Evolutionary conservation across 2,888 invertebrate species (phyloP).

Genomic region (Pollenia labialis): DNA sequence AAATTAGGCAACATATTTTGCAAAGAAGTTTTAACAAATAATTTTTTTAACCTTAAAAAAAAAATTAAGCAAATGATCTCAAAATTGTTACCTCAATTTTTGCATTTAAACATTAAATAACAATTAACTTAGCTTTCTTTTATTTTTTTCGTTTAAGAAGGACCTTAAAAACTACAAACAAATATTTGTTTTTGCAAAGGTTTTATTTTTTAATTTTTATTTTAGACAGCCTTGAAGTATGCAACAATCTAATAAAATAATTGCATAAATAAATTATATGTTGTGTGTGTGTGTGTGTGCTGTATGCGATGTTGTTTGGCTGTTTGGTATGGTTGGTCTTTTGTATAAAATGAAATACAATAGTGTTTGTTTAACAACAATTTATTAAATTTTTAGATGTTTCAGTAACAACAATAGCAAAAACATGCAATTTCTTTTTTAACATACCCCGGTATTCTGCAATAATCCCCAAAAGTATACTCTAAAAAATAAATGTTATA

Average conservation of each 20-base stretch:
- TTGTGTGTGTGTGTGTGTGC: conserved; percentile 41
- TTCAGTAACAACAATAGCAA: conserved; percentile 44
- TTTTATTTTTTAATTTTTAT: conserved; percentile 37
- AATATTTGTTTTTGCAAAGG: not conserved
- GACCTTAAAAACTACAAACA: conserved; percentile 1
- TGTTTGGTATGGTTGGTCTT: conserved; percentile 17
- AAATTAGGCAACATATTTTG: no score
- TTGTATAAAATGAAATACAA: conserved; percentile 27
- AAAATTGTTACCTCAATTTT: not conserved
- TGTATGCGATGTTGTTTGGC: not conserved
- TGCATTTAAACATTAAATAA: not conserved
- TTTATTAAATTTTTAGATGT: conserved; percentile 70
- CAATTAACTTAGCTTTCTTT: not conserved
- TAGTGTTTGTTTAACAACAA: conserved; percentile 70
- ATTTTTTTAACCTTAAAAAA: no score
- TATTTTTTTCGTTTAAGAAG: no score
- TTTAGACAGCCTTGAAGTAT: conserved; percentile 67
- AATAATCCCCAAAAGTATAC: conserved; percentile 65
- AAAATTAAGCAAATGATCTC: conserved; percentile 1
- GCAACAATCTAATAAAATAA: conserved; percentile 73
- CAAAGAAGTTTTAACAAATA: no score
- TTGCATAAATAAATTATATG: conserved; percentile 73
- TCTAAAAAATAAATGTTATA: conserved; percentile 62
- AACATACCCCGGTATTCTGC: conserved; percentile 27
- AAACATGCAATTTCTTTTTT: conserved; percentile 52